Conservation (phyloP, 2,888 invertebrate genomes). For the Celastrina argiolus region DNA sequence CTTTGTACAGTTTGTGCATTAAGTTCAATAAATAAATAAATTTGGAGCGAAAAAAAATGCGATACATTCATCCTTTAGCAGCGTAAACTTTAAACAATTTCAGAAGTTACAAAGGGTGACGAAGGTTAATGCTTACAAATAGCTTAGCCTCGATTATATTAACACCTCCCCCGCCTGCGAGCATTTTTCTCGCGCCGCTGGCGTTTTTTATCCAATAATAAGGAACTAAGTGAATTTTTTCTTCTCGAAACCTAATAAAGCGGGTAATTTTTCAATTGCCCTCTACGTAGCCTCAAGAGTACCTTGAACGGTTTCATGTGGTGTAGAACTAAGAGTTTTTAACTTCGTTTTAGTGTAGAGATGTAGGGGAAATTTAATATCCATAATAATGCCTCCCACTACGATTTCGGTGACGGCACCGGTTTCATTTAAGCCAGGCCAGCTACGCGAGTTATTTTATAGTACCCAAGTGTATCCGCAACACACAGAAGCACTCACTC, state of each 20-base stretch:
- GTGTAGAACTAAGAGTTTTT: slow-evolving; percentile 15
- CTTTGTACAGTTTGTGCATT: no score
- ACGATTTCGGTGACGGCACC: no score
- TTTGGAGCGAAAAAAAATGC: no score
- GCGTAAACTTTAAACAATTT: background rate
- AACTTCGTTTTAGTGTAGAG: no score
- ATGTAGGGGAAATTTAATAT: no score
- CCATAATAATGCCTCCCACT: no score
- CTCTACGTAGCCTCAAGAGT: slow-evolving; percentile 39
- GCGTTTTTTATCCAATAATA: slow-evolving; percentile 49
- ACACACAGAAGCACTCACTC: no score
- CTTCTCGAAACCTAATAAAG: slow-evolving; percentile 66
- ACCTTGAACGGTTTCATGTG: slow-evolving; percentile 45
- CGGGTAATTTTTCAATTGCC: slow-evolving; percentile 75
- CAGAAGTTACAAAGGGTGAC: slow-evolving; percentile 26
- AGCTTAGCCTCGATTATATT: slow-evolving; percentile 53
- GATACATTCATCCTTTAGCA: no score
- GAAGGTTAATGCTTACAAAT: slow-evolving; percentile 53
- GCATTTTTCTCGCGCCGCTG: slow-evolving; percentile 55
- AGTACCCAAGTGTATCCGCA: no score
- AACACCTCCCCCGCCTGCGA: slow-evolving; percentile 51
- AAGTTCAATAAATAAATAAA: no score
- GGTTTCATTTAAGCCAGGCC: no score
- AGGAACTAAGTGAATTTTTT: slow-evolving; percentile 59
- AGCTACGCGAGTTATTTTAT: no score